Conservation (phyloP, 2,888 invertebrate genomes). For the Leucoptera coffeella region DNA sequence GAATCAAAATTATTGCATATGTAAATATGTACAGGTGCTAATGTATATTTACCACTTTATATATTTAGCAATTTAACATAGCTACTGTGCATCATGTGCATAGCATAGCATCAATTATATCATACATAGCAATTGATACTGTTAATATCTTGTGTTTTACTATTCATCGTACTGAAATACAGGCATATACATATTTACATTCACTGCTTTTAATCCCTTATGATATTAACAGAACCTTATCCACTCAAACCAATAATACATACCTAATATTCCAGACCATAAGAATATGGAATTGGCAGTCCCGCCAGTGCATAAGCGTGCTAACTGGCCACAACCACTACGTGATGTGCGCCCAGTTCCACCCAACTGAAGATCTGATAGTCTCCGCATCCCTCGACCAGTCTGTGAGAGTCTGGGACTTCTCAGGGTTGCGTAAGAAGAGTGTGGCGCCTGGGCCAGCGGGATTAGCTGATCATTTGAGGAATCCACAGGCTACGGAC, state of each 20-base stretch:
- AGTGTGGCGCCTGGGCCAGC: slow-evolving; percentile 95
- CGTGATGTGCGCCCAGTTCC: slow-evolving; percentile 99
- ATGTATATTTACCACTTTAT: too few species aligned
- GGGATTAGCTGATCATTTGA: slow-evolving; percentile 81
- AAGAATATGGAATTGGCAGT: slow-evolving; percentile 99
- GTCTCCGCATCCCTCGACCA: slow-evolving; percentile 97
- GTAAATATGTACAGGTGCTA: too few species aligned
- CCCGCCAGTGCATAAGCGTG: slow-evolving; percentile 90
- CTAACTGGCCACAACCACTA: slow-evolving; percentile 98
- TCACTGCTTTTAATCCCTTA: too few species aligned
- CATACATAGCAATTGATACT: too few species aligned
- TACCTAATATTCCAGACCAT: slow-evolving; percentile 83
- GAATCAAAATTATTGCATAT: too few species aligned
- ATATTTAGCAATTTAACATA: too few species aligned
- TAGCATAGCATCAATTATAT: too few species aligned
- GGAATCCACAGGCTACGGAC: slow-evolving; percentile 83
- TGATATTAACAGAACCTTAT: slow-evolving; percentile 1
- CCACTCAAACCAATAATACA: slow-evolving; percentile 2
- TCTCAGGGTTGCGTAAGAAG: slow-evolving; percentile 92
- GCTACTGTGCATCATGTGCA: too few species aligned
- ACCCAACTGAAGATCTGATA: slow-evolving; percentile 92
- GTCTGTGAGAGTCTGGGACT: slow-evolving; percentile 98
- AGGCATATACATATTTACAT: too few species aligned
- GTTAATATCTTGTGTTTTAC: too few species aligned
- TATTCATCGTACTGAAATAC: too few species aligned